phyloP scores from a whole-genome alignment of 2,888 invertebrate species.

The Willowsia nigromaculata region DNA sequence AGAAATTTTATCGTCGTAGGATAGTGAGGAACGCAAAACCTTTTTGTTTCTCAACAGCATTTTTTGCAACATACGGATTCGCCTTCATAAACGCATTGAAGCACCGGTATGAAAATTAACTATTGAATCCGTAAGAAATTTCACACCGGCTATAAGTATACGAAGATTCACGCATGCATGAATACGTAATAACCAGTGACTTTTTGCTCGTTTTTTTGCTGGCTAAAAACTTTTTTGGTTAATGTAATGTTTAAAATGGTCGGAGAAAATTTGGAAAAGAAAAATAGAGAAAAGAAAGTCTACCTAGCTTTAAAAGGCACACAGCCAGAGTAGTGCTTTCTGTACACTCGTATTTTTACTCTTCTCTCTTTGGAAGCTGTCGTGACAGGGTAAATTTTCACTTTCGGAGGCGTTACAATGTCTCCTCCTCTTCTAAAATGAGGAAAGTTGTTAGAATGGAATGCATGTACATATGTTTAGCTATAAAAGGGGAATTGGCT shows the following conservation, averaged over 20 bases:
- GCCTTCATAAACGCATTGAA: too few relatives aligned
- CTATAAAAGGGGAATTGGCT: neutral
- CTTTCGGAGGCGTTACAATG: neutral
- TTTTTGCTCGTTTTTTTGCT: neutral
- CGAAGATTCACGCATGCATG: neutral
- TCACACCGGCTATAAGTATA: neutral
- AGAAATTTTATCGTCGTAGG: too few relatives aligned
- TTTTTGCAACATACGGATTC: too few relatives aligned
- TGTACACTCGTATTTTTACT: neutral
- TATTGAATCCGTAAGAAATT: neutral
- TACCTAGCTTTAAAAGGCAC: neutral
- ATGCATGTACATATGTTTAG: neutral
- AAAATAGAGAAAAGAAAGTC: neutral
- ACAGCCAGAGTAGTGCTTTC: neutral
- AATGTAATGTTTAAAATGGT: slow-evolving; percentile 47
- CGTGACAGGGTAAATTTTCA: neutral
- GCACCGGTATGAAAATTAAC: neutral
- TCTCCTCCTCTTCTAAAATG: neutral
- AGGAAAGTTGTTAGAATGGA: neutral
- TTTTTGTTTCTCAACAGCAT: too few relatives aligned
- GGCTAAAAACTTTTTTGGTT: slow-evolving; percentile 15
- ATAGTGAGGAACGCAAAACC: too few relatives aligned
- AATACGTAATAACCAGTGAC: neutral
- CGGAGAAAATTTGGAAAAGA: neutral
- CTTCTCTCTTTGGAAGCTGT: neutral